A percentile compares a stretch with the other conserved stretches of the same genome.
Conservation (phyloP, 2,888 invertebrate species). For the Chloroclystis v-ata region DNA sequence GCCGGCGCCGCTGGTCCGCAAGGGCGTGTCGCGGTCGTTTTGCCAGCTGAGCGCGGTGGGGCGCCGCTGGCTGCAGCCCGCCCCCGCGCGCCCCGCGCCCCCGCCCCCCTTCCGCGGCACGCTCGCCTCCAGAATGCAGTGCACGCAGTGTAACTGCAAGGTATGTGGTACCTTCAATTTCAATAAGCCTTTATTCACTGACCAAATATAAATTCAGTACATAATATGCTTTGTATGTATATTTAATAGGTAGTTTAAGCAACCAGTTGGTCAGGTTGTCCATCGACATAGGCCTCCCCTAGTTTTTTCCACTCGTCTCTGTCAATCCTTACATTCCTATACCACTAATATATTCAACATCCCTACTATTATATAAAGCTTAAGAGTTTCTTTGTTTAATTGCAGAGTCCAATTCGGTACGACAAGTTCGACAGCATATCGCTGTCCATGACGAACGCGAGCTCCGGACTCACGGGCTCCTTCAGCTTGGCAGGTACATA, state of each 20-base stretch:
- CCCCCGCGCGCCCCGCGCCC: constrained; percentile 56
- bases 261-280: no score
- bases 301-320: no score
- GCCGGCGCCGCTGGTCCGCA: constrained; percentile 51
- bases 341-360: not conserved
- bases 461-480: constrained; percentile 78
- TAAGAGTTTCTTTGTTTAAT: not conserved
- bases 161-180: constrained; percentile 39
- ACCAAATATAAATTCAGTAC: no score
- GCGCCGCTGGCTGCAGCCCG: constrained; percentile 56
- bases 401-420: constrained; percentile 90
- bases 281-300: no score
- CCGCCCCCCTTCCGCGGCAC: constrained; percentile 67
- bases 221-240: no score
- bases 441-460: constrained; percentile 83
- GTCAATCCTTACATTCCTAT: no score
- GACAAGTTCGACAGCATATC: constrained; percentile 95
- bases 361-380: not conserved
- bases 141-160: constrained; percentile 66
- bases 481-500: constrained; percentile 67
- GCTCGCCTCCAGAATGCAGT: constrained; percentile 64
- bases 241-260: no score
- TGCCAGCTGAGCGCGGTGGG: constrained; percentile 71
- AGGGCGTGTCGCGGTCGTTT: constrained; percentile 70
- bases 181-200: no score